Evolutionary conservation across 2,888 invertebrate species (phyloP), one percentile per base, ranked within the genome.

Genomic region (Clivina fossor): DNA sequence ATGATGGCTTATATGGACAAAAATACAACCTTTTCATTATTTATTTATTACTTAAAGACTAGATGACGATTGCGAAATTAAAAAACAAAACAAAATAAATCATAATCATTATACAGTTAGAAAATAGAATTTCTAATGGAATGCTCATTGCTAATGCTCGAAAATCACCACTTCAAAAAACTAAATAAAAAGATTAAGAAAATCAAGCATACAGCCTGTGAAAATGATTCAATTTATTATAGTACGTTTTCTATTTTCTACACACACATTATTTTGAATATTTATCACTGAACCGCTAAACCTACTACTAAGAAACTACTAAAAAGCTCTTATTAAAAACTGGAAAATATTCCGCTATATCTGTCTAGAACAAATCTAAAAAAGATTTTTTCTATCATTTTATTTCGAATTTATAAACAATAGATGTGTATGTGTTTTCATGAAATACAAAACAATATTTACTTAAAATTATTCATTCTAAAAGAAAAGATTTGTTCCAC

Each of bases 1-100:
- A 44, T 53, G 53, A 53, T 38, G 53, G 53, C 37, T 53, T 43
- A 51, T 53, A 44, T 53, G 53, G 53, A 53, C 53, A 53, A 53
- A 40, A 53, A 35, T 53, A 53, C 53, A 53, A 53, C 53, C 53
- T 53, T 53, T 24, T 53, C 35, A 32, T 35, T 18, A 16, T n/a
- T n/a, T n/a, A n/a, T 26, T 53, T 44, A 33, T 53, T 53, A 53
- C 53, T 44, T 53, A 53, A 51, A 53, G 53, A 53, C 53, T 53
- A 53, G 53, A 53, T 53, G 43, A 53, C 24, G 43, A 43, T 51
- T 51, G 51, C 43, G n/a, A 44, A 35, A 44, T 53, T 33, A 53
- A 44, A 37, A 43, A 30, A 28, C 26, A 26, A 26, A 26, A 26
- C 5, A 7, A 5, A 5, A 7, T 7, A 5, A 26, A 5, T 26